Percentiles rank a stretch among this genome's conserved stretches.
Evolutionary conservation across 2,797 vertebrate species (phyloP).

Genomic region (Peromyscus melanophrys): DNA sequence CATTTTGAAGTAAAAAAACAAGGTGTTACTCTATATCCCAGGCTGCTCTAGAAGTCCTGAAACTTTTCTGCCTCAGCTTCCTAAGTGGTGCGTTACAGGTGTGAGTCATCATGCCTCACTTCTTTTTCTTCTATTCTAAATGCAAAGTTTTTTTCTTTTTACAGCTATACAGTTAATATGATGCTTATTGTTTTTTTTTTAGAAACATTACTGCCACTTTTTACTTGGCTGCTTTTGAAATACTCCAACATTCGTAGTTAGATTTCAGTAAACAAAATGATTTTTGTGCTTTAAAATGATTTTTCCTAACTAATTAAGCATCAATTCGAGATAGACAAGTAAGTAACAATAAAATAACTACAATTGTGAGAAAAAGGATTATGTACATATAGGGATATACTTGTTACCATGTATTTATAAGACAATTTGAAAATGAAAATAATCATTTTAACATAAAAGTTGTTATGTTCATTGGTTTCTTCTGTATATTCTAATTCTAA

Average conservation of each 20-base stretch:
- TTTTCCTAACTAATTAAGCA: slow-evolving; percentile 14
- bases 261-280: slow-evolving; percentile 54
- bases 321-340: slow-evolving; percentile 62
- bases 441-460: not conserved
- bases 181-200: slow-evolving; percentile 17
- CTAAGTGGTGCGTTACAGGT: not conserved
- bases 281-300: slow-evolving; percentile 30
- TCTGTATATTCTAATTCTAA: not conserved
- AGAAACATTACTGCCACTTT: slow-evolving; percentile 27
- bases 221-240: slow-evolving; percentile 52
- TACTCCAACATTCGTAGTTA: slow-evolving; percentile 49
- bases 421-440: slow-evolving; percentile 43
- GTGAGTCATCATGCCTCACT: too few species aligned
- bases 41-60: not conserved
- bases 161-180: slow-evolving; percentile 62
- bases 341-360: slow-evolving; percentile 47
- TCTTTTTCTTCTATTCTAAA: slow-evolving; percentile 50
- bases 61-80: not conserved
- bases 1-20: not conserved
- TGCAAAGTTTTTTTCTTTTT: slow-evolving; percentile 55
- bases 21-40: not conserved
- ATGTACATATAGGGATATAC: not conserved
- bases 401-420: not conserved
- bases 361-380: not conserved
- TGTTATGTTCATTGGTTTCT: not conserved